Evolutionary conservation across 2,797 vertebrate genomes (phyloP).

Genomic region (Huso huso): DNA sequence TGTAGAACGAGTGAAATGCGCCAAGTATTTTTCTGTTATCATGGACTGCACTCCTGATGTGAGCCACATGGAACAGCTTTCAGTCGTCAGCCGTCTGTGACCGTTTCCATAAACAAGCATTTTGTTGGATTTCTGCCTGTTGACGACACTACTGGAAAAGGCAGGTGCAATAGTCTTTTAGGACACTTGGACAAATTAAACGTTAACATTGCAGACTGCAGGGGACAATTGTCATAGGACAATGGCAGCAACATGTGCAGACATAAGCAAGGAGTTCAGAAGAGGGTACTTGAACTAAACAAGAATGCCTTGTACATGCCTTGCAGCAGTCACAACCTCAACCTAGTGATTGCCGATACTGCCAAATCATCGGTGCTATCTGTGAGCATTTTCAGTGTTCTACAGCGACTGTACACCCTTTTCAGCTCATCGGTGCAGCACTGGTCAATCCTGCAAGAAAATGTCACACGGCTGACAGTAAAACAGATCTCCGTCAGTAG

Average conservation of each 20-base stretch:
- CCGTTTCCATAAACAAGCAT: slow-evolving; percentile 16
- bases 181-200: slow-evolving; percentile 13
- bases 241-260: slow-evolving; percentile 27
- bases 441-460: too few species aligned
- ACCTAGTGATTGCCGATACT: too few species aligned
- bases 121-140: slow-evolving; percentile 21
- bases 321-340: too few species aligned
- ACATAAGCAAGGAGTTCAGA: slow-evolving; percentile 18
- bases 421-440: too few species aligned
- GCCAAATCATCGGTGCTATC: too few species aligned
- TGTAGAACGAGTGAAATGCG: slow-evolving; percentile 13
- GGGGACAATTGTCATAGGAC: slow-evolving; percentile 22
- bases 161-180: slow-evolving; percentile 13
- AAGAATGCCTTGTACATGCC: too few species aligned
- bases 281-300: too few species aligned
- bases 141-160: slow-evolving; percentile 21
- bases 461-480: too few species aligned
- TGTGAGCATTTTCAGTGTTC: too few species aligned
- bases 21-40: slow-evolving; percentile 19
- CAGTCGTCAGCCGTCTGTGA: slow-evolving; percentile 15
- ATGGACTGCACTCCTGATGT: slow-evolving; percentile 24
- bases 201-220: slow-evolving; percentile 20
- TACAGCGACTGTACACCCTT: too few species aligned
- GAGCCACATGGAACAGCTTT: slow-evolving; percentile 21
- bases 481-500: too few species aligned